Conservation (phyloP, 1,140 invertebrate species). For the Littorina saxatilis region DNA sequence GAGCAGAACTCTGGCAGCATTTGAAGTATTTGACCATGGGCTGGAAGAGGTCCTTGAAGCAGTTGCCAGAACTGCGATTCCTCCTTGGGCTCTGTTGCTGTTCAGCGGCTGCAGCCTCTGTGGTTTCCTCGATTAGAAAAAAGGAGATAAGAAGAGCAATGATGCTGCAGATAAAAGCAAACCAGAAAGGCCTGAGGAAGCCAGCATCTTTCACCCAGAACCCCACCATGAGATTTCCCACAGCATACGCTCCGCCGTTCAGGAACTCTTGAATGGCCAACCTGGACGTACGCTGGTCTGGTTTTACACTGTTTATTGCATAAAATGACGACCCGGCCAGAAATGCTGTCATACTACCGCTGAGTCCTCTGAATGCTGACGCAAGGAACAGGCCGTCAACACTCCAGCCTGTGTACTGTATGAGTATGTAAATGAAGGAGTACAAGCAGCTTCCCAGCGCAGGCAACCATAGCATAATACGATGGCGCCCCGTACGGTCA, state of each 20-base stretch:
- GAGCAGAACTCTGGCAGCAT: constrained; percentile 61
- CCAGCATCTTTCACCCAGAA: constrained; percentile 69
- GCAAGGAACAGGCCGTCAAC: constrained; percentile 71
- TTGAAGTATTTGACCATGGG: constrained; percentile 66
- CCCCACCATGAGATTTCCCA: constrained; percentile 72
- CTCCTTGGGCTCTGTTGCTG: constrained; percentile 39
- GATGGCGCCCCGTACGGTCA: constrained; percentile 67
- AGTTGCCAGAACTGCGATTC: constrained; percentile 59
- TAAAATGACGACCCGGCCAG: constrained; percentile 68
- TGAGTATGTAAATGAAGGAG: constrained; percentile 68
- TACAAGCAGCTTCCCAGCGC: constrained; percentile 64
- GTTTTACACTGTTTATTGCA: constrained; percentile 66
- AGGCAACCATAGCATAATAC: constrained; percentile 68
- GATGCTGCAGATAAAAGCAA: constrained; percentile 64
- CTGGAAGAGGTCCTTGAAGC: constrained; percentile 66
- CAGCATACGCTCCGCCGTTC: constrained; percentile 69
- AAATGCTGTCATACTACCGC: constrained; percentile 71
- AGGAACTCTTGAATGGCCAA: constrained; percentile 70
- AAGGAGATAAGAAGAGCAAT: constrained; percentile 67
- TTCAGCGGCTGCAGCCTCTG: constrained; percentile 19
- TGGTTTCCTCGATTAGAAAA: constrained; percentile 66
- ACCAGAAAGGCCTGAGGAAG: constrained; percentile 70
- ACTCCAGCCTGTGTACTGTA: constrained; percentile 69
- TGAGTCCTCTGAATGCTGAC: constrained; percentile 68
- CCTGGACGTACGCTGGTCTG: constrained; percentile 63